Evolutionary conservation across 2,888 invertebrate genomes (phyloP).

Genomic region (Deladenus siricidicola): DNA sequence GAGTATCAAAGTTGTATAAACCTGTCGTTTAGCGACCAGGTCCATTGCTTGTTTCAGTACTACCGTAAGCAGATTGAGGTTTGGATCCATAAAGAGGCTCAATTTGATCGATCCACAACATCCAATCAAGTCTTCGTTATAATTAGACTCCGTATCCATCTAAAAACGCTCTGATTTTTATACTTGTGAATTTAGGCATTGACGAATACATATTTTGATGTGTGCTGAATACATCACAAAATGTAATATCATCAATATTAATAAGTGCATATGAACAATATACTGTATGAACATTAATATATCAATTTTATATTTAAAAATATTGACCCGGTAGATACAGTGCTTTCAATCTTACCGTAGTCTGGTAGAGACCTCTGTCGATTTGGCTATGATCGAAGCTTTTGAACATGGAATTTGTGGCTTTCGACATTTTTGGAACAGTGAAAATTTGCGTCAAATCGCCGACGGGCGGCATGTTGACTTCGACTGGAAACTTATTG

Average conservation of each 20-base stretch:
- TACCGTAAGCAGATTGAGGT: slow-evolving; percentile 62
- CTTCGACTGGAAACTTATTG: too few species aligned
- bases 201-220: too few species aligned
- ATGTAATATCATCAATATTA: too few species aligned
- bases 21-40: slow-evolving; percentile 44
- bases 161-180: slow-evolving; percentile 2
- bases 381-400: slow-evolving; percentile 45
- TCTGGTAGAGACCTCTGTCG: slow-evolving; percentile 47
- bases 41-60: slow-evolving; percentile 63
- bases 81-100: slow-evolving; percentile 62
- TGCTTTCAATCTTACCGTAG: slow-evolving; percentile 28
- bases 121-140: slow-evolving; percentile 29
- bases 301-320: too few species aligned
- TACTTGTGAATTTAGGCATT: background rate
- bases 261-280: too few species aligned
- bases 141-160: slow-evolving; percentile 31
- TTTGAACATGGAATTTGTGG: slow-evolving; percentile 45
- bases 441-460: slow-evolving; percentile 33
- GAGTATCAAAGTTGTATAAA: background rate
- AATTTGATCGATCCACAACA: slow-evolving; percentile 62
- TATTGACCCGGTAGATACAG: too few species aligned
- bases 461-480: slow-evolving; percentile 12
- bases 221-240: too few species aligned
- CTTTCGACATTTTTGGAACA: slow-evolving; percentile 36
- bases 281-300: too few species aligned